Evolutionary conservation across 2,797 vertebrate genomes (phyloP).

Genomic region (Cirrhinus mrigala): DNA sequence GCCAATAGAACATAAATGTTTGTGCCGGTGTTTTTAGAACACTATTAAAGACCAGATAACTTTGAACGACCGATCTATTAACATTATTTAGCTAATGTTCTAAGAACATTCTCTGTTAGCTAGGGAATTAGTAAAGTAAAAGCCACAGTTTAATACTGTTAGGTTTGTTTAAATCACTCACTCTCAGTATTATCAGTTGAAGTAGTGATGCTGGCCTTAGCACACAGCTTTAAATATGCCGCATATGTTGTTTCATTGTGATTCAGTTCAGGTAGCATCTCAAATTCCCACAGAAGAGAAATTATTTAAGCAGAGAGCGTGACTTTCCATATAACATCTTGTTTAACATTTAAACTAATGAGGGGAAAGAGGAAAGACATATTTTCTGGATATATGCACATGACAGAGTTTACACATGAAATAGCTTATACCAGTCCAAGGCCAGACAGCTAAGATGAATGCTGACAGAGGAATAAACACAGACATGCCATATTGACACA

Average conservation of each 20-base stretch:
- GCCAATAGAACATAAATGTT: no score
- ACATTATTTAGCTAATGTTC: no score
- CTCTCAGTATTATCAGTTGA: not conserved
- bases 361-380: not conserved
- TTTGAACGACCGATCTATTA: no score
- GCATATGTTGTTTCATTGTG: conserved; percentile 2
- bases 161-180: not conserved
- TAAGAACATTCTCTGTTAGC: no score
- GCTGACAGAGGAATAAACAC: not conserved
- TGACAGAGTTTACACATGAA: not conserved
- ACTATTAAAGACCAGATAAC: no score
- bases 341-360: conserved; percentile 27
- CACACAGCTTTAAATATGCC: not conserved
- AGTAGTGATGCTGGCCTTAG: not conserved
- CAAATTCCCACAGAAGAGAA: not conserved
- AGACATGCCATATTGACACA: not conserved
- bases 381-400: not conserved
- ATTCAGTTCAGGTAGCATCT: conserved; percentile 15
- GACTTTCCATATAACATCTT: conserved; percentile 13
- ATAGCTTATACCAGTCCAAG: not conserved
- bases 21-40: no score
- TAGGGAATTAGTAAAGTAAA: not conserved
- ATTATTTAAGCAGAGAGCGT: conserved; percentile 17
- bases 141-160: not conserved
- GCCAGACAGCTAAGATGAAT: not conserved